A percentile compares a stretch with the other conserved stretches of the same genome.
Conservation (phyloP, 2,797 vertebrate species). For the Poeciliopsis paucimaculata region DNA sequence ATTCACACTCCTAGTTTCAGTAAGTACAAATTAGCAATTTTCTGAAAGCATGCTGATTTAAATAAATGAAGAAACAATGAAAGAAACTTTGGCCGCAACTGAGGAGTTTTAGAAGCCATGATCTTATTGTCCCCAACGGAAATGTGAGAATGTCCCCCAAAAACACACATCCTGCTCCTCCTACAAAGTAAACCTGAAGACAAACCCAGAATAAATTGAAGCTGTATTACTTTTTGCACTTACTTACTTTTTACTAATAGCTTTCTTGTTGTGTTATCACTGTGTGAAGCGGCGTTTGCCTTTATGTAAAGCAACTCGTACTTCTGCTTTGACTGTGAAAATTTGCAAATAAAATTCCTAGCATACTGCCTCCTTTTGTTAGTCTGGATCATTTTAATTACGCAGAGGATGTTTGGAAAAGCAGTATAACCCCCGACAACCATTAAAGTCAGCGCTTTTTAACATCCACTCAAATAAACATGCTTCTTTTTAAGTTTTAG, state of each 20-base stretch:
- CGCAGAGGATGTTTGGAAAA: neutral
- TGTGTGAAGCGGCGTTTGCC: slow-evolving; percentile 10
- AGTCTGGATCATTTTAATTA: neutral
- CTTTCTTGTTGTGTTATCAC: neutral
- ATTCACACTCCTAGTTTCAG: neutral
- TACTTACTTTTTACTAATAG: neutral
- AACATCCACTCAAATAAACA: slow-evolving; percentile 1
- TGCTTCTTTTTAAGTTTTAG: slow-evolving; percentile 16
- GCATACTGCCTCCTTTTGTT: neutral
- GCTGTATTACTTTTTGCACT: neutral
- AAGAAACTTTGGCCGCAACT: neutral
- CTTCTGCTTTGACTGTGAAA: slow-evolving; percentile 32
- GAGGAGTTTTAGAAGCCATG: neutral
- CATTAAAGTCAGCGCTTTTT: neutral
- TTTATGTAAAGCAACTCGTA: slow-evolving; percentile 18
- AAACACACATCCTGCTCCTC: neutral
- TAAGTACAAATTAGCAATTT: neutral
- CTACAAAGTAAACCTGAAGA: neutral
- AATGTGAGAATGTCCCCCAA: neutral
- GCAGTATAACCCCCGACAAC: neutral
- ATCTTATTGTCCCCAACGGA: neutral
- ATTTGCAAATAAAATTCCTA: slow-evolving; percentile 11
- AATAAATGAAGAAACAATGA: neutral
- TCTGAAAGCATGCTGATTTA: neutral
- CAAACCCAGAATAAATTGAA: neutral